These are phyloP conservation scores for Teleopsis dalmanni DNA, from an alignment of 1,140 invertebrate species.

Conservation along the genomic window DNA sequence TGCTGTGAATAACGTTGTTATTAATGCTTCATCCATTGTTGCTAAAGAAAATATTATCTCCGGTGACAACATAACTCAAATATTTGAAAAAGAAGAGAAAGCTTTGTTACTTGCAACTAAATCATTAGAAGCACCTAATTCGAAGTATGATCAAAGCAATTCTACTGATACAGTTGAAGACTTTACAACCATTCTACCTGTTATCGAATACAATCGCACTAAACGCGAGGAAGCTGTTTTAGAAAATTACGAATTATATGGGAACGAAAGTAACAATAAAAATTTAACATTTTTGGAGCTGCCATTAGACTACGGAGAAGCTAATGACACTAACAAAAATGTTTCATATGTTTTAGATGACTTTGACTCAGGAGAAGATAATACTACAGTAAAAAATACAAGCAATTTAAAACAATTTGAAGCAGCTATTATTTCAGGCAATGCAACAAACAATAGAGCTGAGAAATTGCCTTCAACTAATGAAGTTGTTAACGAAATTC, in stretches of 20 bases:
- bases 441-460: not conserved
- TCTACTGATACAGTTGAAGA: not conserved
- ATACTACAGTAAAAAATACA: not conserved
- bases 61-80: slow-evolving; percentile 33
- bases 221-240: not conserved
- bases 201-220: not conserved
- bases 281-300: slow-evolving; percentile 8
- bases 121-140: not conserved
- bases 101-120: not conserved
- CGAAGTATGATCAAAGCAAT: not conserved
- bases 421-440: not conserved
- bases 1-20: slow-evolving; percentile 38
- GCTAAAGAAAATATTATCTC: slow-evolving; percentile 32
- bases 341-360: not conserved
- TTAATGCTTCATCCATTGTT: slow-evolving; percentile 33
- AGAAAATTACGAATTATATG: slow-evolving; percentile 5
- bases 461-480: not conserved
- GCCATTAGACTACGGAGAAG: slow-evolving; percentile 1
- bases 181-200: not conserved
- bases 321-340: not conserved
- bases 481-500: slow-evolving; percentile 17
- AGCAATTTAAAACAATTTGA: not conserved
- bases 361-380: slow-evolving; percentile 8
- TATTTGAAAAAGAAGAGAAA: slow-evolving; percentile 26
- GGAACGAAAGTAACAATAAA: not conserved